Evolutionary conservation across 1,140 invertebrate species (phyloP).

Genomic region (Lordiphosa mommai): DNA sequence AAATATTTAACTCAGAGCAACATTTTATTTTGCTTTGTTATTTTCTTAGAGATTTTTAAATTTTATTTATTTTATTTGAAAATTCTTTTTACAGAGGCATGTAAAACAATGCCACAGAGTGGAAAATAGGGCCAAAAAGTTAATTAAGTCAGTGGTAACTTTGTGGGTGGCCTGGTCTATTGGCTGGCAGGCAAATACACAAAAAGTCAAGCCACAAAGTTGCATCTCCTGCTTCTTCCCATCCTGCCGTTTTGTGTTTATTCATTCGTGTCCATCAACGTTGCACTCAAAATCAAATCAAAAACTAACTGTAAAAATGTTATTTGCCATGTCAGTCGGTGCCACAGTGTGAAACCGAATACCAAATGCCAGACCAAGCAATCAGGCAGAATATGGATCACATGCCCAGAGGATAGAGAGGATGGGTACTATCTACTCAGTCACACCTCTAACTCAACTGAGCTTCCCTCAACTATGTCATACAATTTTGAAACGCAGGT

Average conservation of each 20-base stretch:
- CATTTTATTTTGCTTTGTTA: slow-evolving; percentile 4
- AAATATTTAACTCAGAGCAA: too few species aligned
- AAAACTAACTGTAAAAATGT: slow-evolving; percentile 47
- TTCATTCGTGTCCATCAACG: slow-evolving; percentile 18
- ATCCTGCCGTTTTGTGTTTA: neutral
- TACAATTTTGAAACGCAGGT: slow-evolving; percentile 30
- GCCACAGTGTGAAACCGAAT: slow-evolving; percentile 40
- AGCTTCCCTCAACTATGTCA: slow-evolving; percentile 18
- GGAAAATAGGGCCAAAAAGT: slow-evolving; percentile 35
- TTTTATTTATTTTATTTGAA: slow-evolving; percentile 36
- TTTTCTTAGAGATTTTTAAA: slow-evolving; percentile 19
- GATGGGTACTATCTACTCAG: slow-evolving; percentile 15
- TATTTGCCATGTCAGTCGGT: slow-evolving; percentile 40
- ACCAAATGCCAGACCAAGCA: slow-evolving; percentile 29
- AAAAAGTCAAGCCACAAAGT: neutral
- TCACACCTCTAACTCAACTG: slow-evolving; percentile 8
- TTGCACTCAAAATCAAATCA: slow-evolving; percentile 64
- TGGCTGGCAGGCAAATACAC: neutral
- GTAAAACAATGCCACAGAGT: slow-evolving; percentile 43
- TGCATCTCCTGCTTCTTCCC: too few species aligned
- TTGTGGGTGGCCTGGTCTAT: neutral
- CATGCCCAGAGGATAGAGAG: slow-evolving; percentile 14
- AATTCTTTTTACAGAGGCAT: slow-evolving; percentile 11
- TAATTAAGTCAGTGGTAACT: slow-evolving; percentile 54
- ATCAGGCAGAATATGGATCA: slow-evolving; percentile 54